Evolutionary conservation across 2,797 vertebrate species (phyloP).

Genomic region (Epinephelus malabaricus): DNA sequence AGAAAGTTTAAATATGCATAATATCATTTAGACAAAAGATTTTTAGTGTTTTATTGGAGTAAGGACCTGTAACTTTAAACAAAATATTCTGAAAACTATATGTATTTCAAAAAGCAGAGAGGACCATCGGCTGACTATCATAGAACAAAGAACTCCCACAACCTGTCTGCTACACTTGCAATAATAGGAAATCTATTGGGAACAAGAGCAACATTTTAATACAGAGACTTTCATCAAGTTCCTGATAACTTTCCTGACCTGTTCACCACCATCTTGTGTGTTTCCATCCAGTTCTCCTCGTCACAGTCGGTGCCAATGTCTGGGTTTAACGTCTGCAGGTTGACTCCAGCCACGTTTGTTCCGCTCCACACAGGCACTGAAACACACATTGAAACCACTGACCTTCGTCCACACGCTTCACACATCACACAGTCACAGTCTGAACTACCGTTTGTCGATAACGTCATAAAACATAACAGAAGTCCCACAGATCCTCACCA

Average conservation of each 20-base stretch:
- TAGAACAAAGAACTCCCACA: too few species aligned
- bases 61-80: not conserved
- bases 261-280: slow-evolving; percentile 94
- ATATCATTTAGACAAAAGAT: not conserved
- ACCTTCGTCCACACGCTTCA: not conserved
- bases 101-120: not conserved
- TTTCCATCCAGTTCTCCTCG: slow-evolving; percentile 93
- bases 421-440: not conserved
- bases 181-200: too few species aligned
- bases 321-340: slow-evolving; percentile 93
- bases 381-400: slow-evolving; percentile 18
- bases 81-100: not conserved
- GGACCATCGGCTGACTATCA: too few species aligned
- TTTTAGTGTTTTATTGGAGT: not conserved
- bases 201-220: too few species aligned
- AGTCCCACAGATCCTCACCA: slow-evolving; percentile 82
- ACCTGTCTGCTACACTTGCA: too few species aligned
- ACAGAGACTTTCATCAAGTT: too few species aligned
- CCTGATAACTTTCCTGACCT: slow-evolving; percentile 76
- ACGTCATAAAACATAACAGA: not conserved
- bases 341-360: slow-evolving; percentile 94
- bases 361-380: slow-evolving; percentile 97
- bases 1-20: not conserved
- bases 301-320: slow-evolving; percentile 91
- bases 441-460: not conserved